Base-by-base conservation (phyloP, 2,888 invertebrate species). In the Fragum fragum region DNA sequence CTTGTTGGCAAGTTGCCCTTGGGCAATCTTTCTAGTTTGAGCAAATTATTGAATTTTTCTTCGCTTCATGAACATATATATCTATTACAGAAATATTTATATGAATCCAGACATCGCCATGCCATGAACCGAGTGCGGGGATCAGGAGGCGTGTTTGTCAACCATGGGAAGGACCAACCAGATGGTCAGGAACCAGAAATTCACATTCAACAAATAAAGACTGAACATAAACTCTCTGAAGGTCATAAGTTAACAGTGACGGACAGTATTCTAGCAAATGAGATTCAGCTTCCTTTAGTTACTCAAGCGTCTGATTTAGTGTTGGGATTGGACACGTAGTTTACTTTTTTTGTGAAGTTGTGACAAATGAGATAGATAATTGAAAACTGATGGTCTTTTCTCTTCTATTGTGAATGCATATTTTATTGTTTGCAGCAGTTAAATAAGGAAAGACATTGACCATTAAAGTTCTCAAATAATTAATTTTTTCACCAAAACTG, bases 121-220 rank as follows among this genome's bases (percentile, higher is more conserved):
- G 99, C 99, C 0, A 98, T 99, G 98, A 99, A 99, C 94, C 96
- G 99, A 92, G 97, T 98, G 92, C 96, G 99, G 74, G 99, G 99
- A 0, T 98, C 98, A 95, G 99, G 99, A 26, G 99, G 99, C 5
- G 96, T 99, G 83, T 99, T 99, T 87, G 87, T 92, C n/a, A 82
- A 87, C 69, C 81, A 81, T 14, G 68, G 32, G 16, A 66, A 66
- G 29, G 29, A 42, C 21, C 28, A n/a, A 18, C n/a, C 52, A n/a
- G 26, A 39, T 52, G 28, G n/a, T 26, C 6, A 1, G 36, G 52
- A 47, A 6, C 47, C 14, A 16, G 47, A 47, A 14, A 14, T 47
- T 9, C 47, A 47, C 47, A 47, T 47, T 47, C 18, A 47, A 47
- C 47, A 47, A 47, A n/a, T n/a, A 47, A 47, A 47, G 14, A n/a